phyloP scores from a whole-genome alignment of 2,888 invertebrate genomes.

The Macrosoma leucophasiata region DNA sequence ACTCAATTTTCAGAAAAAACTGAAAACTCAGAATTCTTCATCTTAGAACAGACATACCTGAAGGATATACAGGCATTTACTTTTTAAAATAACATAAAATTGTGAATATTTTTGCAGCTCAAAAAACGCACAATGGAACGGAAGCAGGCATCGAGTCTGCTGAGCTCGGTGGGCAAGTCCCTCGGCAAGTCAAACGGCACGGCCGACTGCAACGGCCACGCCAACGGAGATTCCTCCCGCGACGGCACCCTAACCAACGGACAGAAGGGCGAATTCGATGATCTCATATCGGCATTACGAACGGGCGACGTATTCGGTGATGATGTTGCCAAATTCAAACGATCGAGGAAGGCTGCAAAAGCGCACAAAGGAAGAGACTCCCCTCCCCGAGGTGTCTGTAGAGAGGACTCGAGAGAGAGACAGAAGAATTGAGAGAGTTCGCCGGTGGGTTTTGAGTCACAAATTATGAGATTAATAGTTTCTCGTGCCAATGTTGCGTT shows the following conservation, averaged over 20 bases:
- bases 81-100: conserved; percentile 6
- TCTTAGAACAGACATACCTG: too few relatives aligned
- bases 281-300: conserved; percentile 93
- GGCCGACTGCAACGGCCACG: conserved; percentile 75
- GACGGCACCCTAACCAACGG: conserved; percentile 58
- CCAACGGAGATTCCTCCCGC: conserved; percentile 45
- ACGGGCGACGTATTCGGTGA: conserved; percentile 98
- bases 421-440: conserved; percentile 53
- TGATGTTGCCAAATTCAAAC: conserved; percentile 91
- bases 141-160: conserved; percentile 86
- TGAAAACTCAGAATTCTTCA: too few relatives aligned
- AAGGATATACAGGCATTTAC: too few relatives aligned
- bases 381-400: conserved; percentile 54
- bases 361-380: conserved; percentile 64
- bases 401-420: conserved; percentile 67
- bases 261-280: conserved; percentile 94
- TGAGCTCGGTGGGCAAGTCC: conserved; percentile 84
- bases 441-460: conserved; percentile 28
- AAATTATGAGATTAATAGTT: conserved; percentile 1
- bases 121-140: conserved; percentile 92
- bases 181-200: conserved; percentile 74
- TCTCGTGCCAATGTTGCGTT: conserved; percentile 24
- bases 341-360: conserved; percentile 65
- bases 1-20: too few relatives aligned
- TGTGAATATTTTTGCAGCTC: conserved; percentile 54